Base-by-base conservation (phyloP, 2,113 vertebrate genomes). In the Drymodes brunneopygia region DNA sequence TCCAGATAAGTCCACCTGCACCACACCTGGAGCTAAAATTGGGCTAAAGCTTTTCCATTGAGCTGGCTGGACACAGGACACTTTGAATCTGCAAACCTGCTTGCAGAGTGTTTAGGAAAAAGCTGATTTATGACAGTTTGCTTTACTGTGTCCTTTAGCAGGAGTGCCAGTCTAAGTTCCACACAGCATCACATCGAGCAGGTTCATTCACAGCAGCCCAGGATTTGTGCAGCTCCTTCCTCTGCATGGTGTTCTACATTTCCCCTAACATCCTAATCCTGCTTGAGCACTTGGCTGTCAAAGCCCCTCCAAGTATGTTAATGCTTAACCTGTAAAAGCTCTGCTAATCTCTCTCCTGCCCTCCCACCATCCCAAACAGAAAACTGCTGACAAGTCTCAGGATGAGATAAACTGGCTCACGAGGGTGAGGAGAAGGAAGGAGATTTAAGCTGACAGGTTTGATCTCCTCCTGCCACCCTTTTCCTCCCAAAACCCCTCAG, bases 301-400 rank as follows among this genome's bases (percentile, higher is more conserved):
- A 84, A 88, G 29, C 60, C n/a, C 48, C 45, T 66, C 62, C 42
- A 88, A 92, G 73, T 87, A 84, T 81, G 84, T 88, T 83, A 88
- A 90, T 81, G 28, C 66, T 86, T 51, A 91, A 95, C 95, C 90
- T 88, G 75, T 72, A 40, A 94, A 92, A 95, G 60, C 88, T 88
- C 62, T 69, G 24, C 89, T 93, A 97, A 88, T 91, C 90, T 87
- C 65, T 38, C 60, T 94, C 36, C 86, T 88, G 66, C 87, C 94
- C 94, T 97, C 90, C 87, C 82, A 90, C 77, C 5, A 1, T 61
- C 87, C 95, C 64, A 21, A 86, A 64, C 0, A 81, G 67, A 95
- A 96, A 97, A 95, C 36, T 91, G 94, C 96, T 97, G 95, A 95
- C 81, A 92, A 94, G 83, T 56, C 81, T 95, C 23, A 73, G 74